Evolutionary conservation across 2,113 vertebrate genomes (phyloP), one percentile per base, ranked within the genome.

Genomic region (Ceratotherium simum): DNA sequence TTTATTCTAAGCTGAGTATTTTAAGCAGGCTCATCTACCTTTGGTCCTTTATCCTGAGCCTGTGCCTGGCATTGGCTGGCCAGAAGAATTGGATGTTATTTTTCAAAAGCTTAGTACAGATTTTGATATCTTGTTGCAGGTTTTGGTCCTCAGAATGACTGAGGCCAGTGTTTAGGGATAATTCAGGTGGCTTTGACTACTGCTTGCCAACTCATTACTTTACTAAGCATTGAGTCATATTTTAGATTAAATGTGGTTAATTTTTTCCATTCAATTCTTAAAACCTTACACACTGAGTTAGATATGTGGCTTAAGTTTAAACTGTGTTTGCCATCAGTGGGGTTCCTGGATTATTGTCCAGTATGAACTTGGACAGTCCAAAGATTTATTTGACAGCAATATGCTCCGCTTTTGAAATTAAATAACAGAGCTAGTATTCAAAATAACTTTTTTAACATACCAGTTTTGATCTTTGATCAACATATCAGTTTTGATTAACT

Each of bases 171-270:
- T 91, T 64, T 39, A 36, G 62, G 51, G 25, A 60, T 92, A 69
- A 72, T 95, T 98, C 4, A 7, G 92, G 92, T 93, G 92, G 80
- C 93, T 96, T 83, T 98, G 94, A 92, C 69, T 87, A 29, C 42
- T 94, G 91, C 29, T 97, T 84, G 82, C 39, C 51, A 90, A 51
- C 70, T 93, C 90, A 95, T 92, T 0, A 0, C 58, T 29, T 98
- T 90, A 95, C 91, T 98, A 67, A 96, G 65, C 42, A 36, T 70
- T 98, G 95, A 97, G 93, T 98, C 97, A 98, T 58, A 85, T 89
- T 91, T 90, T 92, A 89, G 87, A 54, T 94, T 72, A 96, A 95
- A 79, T 23, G 29, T 84, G 51, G 33, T 92, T 96, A 58, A 46
- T 56, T 86, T 96, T 93, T 93, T 94, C 93, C 64, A 33, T 95